phyloP scores from a whole-genome alignment of 2,888 invertebrate genomes.

The Listrodromus nycthemerus region DNA sequence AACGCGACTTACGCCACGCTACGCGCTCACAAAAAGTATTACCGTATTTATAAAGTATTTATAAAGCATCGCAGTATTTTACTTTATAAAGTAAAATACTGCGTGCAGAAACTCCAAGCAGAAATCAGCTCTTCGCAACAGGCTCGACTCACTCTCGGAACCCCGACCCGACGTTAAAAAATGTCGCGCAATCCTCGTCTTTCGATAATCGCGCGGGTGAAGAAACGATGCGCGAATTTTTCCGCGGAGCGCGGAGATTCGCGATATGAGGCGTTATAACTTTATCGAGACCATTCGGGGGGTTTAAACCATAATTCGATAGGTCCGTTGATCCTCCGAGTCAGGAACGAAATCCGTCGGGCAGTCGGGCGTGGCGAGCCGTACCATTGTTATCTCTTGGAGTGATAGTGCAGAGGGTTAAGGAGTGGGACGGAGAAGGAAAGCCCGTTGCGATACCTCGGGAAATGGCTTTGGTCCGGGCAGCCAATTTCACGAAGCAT shows the following conservation, averaged over 20 bases:
- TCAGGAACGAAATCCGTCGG: slow-evolving; percentile 39
- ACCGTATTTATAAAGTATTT: no score
- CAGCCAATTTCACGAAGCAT: slow-evolving; percentile 67
- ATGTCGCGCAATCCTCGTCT: no score
- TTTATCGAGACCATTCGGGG: not conserved
- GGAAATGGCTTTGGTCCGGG: slow-evolving; percentile 51
- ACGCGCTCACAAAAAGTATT: no score
- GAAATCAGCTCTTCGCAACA: no score
- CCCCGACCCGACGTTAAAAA: no score
- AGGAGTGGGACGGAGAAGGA: slow-evolving; percentile 15
- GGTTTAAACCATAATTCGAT: not conserved
- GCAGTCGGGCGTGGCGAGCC: not conserved
- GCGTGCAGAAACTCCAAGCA: no score
- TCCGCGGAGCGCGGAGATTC: not conserved
- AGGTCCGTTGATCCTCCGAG: not conserved
- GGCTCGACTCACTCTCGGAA: no score
- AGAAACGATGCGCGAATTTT: not conserved
- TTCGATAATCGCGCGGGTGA: no score
- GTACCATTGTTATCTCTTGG: slow-evolving; percentile 21
- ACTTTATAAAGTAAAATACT: no score
- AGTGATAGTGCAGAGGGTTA: not conserved
- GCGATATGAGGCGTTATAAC: not conserved
- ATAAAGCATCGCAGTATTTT: no score
- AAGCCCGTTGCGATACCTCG: slow-evolving; percentile 49
- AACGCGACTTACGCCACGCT: no score